A percentile compares a stretch with the other conserved stretches of the same genome.
phyloP scores from a whole-genome alignment of 2,113 vertebrate species.

The Charina bottae region DNA sequence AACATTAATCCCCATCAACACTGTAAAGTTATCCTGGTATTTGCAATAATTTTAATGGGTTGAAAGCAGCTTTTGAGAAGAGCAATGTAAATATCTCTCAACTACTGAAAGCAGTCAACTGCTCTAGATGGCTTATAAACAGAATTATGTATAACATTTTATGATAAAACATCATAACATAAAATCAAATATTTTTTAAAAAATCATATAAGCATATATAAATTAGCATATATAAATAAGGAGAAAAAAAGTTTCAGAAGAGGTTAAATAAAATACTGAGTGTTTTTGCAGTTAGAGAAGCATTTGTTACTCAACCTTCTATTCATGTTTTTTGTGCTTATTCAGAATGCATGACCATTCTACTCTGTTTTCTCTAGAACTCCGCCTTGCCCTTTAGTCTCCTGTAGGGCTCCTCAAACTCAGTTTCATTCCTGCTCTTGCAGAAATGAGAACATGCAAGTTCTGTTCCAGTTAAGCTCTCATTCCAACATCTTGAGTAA shows the following conservation, averaged over 20 bases:
- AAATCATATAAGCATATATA: background rate
- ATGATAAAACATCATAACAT: slow-evolving; percentile 11
- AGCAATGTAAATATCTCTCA: background rate
- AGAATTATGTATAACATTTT: slow-evolving; percentile 17
- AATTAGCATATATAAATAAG: background rate
- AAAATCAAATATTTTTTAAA: background rate
- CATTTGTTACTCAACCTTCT: no score
- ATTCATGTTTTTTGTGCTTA: no score
- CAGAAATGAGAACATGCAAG: background rate
- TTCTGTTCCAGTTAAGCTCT: background rate
- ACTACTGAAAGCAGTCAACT: background rate
- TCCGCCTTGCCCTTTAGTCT: no score
- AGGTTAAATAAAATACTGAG: no score
- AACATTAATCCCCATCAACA: background rate
- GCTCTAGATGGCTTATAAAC: background rate
- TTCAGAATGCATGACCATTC: no score
- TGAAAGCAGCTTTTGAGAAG: slow-evolving; percentile 23
- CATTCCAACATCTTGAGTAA: background rate
- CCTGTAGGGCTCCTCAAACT: background rate
- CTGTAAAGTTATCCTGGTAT: background rate
- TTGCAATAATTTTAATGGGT: slow-evolving; percentile 7
- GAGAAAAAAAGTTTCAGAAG: background rate
- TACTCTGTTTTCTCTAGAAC: no score
- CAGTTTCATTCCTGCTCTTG: background rate
- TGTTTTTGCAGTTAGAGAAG: no score